Conservation (phyloP, 2,797 vertebrate species). For the Enteromius radiatus region DNA sequence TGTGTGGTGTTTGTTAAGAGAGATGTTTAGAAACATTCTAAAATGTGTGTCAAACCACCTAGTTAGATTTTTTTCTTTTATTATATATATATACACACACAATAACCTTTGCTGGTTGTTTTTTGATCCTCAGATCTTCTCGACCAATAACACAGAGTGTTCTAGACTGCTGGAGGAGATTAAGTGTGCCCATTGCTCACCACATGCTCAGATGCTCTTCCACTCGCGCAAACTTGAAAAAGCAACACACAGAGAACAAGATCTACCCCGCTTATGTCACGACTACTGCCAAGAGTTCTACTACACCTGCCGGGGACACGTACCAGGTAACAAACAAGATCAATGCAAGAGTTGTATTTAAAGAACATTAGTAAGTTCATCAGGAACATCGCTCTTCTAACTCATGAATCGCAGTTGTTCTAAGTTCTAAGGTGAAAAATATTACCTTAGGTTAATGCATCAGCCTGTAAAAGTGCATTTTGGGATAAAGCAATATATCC, state of each 20-base stretch:
- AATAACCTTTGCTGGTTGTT: conserved; percentile 51
- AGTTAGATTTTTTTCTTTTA: neutral
- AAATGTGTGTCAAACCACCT: conserved; percentile 32
- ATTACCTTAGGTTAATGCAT: neutral
- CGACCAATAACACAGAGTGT: conserved; percentile 98
- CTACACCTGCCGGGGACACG: conserved; percentile 94
- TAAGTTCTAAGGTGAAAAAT: neutral
- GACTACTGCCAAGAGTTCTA: conserved; percentile 98
- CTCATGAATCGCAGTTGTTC: neutral
- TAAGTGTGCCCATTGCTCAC: conserved; percentile 96
- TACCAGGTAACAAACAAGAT: conserved; percentile 87
- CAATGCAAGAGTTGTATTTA: neutral
- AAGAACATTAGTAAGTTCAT: neutral
- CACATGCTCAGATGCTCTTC: conserved; percentile 95
- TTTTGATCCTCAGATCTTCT: conserved; percentile 87
- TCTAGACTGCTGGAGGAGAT: conserved; percentile 95
- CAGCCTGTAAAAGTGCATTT: neutral
- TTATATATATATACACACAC: neutral
- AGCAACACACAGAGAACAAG: conserved; percentile 85
- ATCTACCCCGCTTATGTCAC: conserved; percentile 91
- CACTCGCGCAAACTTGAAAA: conserved; percentile 86
- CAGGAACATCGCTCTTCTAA: neutral
- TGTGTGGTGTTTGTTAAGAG: conserved; percentile 45
- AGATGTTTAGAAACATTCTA: conserved; percentile 37
- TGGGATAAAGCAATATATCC: conserved; percentile 40